These are phyloP conservation scores for Drosophila nigrodunni DNA, from an alignment of 1,140 invertebrate species.

Conservation along the genomic window DNA sequence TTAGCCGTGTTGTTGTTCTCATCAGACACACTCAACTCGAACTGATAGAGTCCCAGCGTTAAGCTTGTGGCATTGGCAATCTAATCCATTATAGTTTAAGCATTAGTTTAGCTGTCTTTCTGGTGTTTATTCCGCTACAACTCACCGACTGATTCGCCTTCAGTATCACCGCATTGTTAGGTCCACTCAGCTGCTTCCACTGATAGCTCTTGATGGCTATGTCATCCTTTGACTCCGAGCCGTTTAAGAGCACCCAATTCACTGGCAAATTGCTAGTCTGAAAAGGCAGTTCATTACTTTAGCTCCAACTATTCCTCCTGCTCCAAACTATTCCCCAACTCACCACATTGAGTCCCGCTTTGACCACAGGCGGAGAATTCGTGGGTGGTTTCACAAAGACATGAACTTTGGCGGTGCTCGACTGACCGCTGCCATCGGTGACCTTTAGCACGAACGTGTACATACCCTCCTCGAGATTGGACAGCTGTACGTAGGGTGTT, in stretches of 20 bases:
- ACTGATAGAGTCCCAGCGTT: constrained; percentile 93
- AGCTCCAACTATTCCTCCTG: background rate
- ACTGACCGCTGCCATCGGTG: constrained; percentile 94
- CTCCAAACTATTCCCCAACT: background rate
- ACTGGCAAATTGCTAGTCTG: constrained; percentile 92
- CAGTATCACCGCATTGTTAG: constrained; percentile 86
- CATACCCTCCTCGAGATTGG: constrained; percentile 96
- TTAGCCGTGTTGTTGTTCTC: constrained; percentile 92
- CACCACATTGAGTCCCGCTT: constrained; percentile 86
- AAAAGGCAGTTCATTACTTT: background rate
- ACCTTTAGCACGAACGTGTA: constrained; percentile 97
- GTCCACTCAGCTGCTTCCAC: constrained; percentile 92
- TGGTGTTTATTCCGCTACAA: background rate
- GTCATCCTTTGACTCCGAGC: constrained; percentile 93
- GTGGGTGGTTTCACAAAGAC: constrained; percentile 97
- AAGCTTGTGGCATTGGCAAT: constrained; percentile 91
- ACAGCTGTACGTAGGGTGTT: constrained; percentile 91
- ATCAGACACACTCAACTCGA: constrained; percentile 94
- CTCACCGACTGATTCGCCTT: constrained; percentile 85
- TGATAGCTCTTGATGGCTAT: constrained; percentile 92
- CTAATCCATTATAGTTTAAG: constrained; percentile 20
- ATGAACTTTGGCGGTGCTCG: constrained; percentile 93
- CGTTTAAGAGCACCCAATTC: constrained; percentile 92
- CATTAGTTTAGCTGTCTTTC: constrained; percentile 34
- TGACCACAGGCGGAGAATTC: constrained; percentile 92